Conservation (phyloP, 2,888 invertebrate genomes). For the Petrophora chlorosata region DNA sequence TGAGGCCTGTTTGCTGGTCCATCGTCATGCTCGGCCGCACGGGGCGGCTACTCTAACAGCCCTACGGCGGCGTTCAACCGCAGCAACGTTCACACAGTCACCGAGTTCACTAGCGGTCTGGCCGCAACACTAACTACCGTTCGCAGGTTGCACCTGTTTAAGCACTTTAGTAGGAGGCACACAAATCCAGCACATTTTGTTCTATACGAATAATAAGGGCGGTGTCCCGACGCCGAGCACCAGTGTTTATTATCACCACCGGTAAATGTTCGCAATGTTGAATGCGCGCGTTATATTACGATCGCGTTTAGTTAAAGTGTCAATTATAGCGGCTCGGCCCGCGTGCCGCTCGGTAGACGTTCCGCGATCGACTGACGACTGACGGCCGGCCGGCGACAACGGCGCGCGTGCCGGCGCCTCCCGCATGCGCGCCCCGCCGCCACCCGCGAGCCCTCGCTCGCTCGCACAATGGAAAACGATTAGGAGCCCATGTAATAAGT, state of each 20-base stretch:
- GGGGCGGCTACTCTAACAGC: constrained; percentile 71
- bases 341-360: constrained; percentile 70
- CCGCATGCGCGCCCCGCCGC: constrained; percentile 80
- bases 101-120: constrained; percentile 81
- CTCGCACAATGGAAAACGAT: constrained; percentile 88
- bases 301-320: constrained; percentile 59
- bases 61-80: constrained; percentile 79
- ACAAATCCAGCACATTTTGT: constrained; percentile 81
- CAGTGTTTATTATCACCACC: constrained; percentile 48
- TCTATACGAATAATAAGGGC: constrained; percentile 49
- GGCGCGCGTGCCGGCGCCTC: constrained; percentile 81
- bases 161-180: constrained; percentile 75
- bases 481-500: constrained; percentile 93
- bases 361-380: constrained; percentile 75
- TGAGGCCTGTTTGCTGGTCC: constrained; percentile 93
- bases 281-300: constrained; percentile 71
- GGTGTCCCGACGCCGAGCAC: constrained; percentile 49
- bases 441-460: constrained; percentile 80
- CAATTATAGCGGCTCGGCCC: constrained; percentile 60
- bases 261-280: constrained; percentile 53
- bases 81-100: constrained; percentile 82
- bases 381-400: constrained; percentile 78
- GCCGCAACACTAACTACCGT: constrained; percentile 81
- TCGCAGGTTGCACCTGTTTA: constrained; percentile 80
- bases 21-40: constrained; percentile 85